phyloP scores from a whole-genome alignment of 2,113 vertebrate species.

The Heteronetta atricapilla region DNA sequence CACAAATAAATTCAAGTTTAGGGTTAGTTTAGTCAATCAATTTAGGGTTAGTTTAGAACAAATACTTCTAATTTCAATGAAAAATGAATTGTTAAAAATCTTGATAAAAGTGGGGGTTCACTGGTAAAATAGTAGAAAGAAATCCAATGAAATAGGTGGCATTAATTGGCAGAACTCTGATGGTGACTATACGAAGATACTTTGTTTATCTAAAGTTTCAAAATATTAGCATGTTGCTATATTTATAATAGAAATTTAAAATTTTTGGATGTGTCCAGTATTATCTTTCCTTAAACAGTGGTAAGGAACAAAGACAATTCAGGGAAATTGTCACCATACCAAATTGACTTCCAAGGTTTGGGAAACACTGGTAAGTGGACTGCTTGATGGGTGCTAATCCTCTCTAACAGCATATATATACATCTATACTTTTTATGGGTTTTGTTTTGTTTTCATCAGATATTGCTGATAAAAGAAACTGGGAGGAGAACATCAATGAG shows the following conservation, averaged over 20 bases:
- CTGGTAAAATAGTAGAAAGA: neutral
- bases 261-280: neutral
- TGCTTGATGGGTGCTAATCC: neutral
- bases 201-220: neutral
- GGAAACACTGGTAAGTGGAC: neutral
- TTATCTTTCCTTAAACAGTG: neutral
- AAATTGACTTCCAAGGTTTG: neutral
- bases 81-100: neutral
- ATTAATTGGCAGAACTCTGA: neutral
- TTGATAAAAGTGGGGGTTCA: neutral
- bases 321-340: neutral
- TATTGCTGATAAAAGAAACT: constrained; percentile 74
- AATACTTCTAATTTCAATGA: neutral
- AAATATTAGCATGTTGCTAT: neutral
- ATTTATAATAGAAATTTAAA: neutral
- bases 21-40: neutral
- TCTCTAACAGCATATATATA: neutral
- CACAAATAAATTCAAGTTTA: neutral
- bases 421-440: neutral
- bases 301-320: neutral
- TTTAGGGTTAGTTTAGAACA: neutral
- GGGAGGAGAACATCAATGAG: constrained; percentile 79
- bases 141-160: neutral
- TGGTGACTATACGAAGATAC: neutral
- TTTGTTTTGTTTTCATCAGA: constrained; percentile 73